phyloP scores from a whole-genome alignment of 1,140 invertebrate species.

The Ostrea edulis region DNA sequence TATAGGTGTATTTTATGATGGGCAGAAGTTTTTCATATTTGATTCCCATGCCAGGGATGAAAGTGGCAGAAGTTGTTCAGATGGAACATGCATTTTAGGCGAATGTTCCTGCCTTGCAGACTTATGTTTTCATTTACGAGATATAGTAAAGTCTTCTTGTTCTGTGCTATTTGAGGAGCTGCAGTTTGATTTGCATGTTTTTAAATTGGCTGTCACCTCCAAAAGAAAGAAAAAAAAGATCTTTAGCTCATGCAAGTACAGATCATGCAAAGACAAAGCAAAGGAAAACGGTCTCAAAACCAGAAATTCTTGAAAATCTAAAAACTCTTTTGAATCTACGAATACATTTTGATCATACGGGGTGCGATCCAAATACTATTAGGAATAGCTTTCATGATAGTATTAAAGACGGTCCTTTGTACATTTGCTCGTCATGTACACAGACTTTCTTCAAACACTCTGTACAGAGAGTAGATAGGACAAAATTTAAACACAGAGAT shows the following conservation, averaged over 20 bases:
- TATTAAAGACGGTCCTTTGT: constrained; percentile 40
- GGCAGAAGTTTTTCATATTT: not conserved
- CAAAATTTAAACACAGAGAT: not conserved
- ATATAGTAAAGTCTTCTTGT: not conserved
- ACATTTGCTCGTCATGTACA: constrained; percentile 50
- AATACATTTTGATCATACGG: too few relatives aligned
- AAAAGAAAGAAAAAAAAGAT: not conserved
- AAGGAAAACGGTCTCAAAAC: too few relatives aligned
- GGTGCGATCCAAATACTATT: too few relatives aligned
- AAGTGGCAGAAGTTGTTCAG: not conserved
- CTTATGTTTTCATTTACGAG: not conserved
- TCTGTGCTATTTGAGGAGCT: too few relatives aligned
- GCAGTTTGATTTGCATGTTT: too few relatives aligned
- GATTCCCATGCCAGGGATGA: constrained; percentile 8
- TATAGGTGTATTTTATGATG: not conserved
- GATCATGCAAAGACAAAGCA: too few relatives aligned
- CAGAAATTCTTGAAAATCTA: too few relatives aligned
- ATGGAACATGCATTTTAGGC: not conserved
- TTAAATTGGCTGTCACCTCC: too few relatives aligned
- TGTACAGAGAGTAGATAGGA: not conserved
- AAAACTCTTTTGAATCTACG: too few relatives aligned
- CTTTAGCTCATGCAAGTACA: not conserved
- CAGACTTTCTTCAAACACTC: constrained; percentile 53
- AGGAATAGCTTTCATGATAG: constrained; percentile 8
- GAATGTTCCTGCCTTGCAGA: not conserved